These are phyloP conservation scores for Chymomyza amoena DNA, from an alignment of 2,888 invertebrate species.

Conservation along the genomic window DNA sequence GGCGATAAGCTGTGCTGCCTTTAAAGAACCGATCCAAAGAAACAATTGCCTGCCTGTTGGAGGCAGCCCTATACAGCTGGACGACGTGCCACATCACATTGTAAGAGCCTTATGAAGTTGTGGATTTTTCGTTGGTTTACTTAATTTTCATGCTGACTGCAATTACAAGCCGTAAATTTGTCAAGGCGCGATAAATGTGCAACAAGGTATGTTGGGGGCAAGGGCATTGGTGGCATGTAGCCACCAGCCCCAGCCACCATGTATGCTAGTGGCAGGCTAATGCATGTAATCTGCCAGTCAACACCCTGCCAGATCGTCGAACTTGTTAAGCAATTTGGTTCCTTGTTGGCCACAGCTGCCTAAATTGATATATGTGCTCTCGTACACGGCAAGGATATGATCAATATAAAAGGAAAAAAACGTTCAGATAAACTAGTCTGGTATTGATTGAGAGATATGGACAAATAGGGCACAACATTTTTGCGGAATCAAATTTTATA, in stretches of 20 bases:
- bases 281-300: constrained; percentile 74
- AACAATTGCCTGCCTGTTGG: constrained; percentile 41
- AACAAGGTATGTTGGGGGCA: constrained; percentile 8
- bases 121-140: constrained; percentile 62
- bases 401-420: not conserved
- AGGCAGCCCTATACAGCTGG: not conserved
- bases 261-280: constrained; percentile 64
- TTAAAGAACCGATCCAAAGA: constrained; percentile 10
- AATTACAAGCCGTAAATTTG: constrained; percentile 76
- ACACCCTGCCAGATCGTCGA: constrained; percentile 64
- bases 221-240: constrained; percentile 6
- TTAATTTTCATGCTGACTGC: constrained; percentile 63
- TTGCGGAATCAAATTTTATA: no score
- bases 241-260: no score
- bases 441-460: not conserved
- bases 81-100: not conserved
- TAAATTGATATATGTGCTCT: not conserved
- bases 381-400: not conserved
- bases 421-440: not conserved
- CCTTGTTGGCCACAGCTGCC: not conserved
- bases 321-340: constrained; percentile 60
- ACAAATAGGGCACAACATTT: not conserved
- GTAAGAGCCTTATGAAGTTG: constrained; percentile 58
- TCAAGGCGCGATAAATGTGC: constrained; percentile 73
- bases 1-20: constrained; percentile 29